Conservation (phyloP, 30 jellyfish, hydroid and myxozoan genomes). For the Cassiopea xamachana region DNA sequence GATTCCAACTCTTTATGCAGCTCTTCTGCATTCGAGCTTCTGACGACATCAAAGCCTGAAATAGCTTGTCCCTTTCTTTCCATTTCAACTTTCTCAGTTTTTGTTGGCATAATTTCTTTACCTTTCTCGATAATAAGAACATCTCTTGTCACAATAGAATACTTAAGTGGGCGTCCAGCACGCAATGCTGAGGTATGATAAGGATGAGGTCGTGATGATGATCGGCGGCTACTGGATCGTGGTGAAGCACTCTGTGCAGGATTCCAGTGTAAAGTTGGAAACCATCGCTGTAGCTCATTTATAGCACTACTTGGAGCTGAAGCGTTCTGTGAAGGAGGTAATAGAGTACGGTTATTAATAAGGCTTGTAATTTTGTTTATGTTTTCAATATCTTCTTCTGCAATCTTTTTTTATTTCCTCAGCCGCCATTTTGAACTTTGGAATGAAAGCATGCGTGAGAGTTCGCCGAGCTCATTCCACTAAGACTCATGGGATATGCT, state of each 20-base stretch:
- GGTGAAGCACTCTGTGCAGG: not conserved
- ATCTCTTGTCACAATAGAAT: constrained; percentile 23
- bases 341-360: not conserved
- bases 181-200: not conserved
- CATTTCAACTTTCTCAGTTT: constrained; percentile 17
- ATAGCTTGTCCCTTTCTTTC: constrained; percentile 11
- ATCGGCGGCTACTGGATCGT: not conserved
- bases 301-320: not conserved
- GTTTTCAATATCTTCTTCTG: not conserved
- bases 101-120: constrained; percentile 10
- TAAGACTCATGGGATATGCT: no score
- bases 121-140: constrained; percentile 4
- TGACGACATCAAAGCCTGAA: constrained; percentile 27
- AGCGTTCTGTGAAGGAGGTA: not conserved
- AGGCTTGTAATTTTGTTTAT: not conserved
- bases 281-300: not conserved
- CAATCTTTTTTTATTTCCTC: not conserved
- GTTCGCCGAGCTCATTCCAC: no score
- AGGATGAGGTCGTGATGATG: not conserved
- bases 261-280: not conserved
- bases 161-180: constrained; percentile 22
- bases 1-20: constrained; percentile 23
- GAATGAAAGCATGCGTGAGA: not conserved
- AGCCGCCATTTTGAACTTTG: not conserved
- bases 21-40: constrained; percentile 21